A percentile compares a stretch with the other conserved stretches of the same genome.
These are phyloP conservation scores for Coenonympha glycerion DNA, from an alignment of 2,888 invertebrate species.

Conservation along the genomic window DNA sequence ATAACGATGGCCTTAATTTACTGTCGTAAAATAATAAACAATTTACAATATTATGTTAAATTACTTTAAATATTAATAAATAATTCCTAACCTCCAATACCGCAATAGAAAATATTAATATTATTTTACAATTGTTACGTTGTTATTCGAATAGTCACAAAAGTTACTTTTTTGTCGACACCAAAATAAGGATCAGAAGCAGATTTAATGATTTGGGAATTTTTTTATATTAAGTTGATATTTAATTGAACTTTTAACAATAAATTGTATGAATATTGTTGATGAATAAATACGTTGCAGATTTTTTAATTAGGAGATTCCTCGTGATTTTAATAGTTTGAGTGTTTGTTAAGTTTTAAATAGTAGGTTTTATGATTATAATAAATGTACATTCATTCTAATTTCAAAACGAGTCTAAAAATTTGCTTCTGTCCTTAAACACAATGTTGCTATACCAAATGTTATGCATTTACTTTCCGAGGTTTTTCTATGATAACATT, in stretches of 20 bases:
- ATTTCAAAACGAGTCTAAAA: too few relatives aligned
- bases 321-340: too few relatives aligned
- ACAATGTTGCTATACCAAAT: slow-evolving; percentile 45
- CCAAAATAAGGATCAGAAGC: slow-evolving; percentile 24
- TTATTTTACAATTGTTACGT: slow-evolving; percentile 30
- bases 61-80: not conserved
- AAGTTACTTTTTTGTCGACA: slow-evolving; percentile 26
- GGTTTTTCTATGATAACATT: slow-evolving; percentile 29
- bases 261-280: too few relatives aligned
- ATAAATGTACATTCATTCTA: too few relatives aligned
- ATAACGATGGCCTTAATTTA: slow-evolving; percentile 7
- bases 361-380: too few relatives aligned
- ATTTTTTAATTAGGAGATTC: too few relatives aligned
- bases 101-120: slow-evolving; percentile 28
- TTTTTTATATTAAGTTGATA: too few relatives aligned
- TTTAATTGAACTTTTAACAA: too few relatives aligned
- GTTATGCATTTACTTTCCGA: slow-evolving; percentile 50
- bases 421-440: not conserved
- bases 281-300: too few relatives aligned
- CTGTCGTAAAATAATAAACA: not conserved
- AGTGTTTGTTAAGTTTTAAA: too few relatives aligned
- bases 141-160: slow-evolving; percentile 23
- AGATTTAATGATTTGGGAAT: too few relatives aligned
- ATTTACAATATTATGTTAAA: not conserved
- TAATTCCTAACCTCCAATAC: slow-evolving; percentile 15